Evolutionary conservation across 1,140 invertebrate species (phyloP), one percentile per base, ranked within the genome.

Genomic region (Leguminivora glycinivorella): DNA sequence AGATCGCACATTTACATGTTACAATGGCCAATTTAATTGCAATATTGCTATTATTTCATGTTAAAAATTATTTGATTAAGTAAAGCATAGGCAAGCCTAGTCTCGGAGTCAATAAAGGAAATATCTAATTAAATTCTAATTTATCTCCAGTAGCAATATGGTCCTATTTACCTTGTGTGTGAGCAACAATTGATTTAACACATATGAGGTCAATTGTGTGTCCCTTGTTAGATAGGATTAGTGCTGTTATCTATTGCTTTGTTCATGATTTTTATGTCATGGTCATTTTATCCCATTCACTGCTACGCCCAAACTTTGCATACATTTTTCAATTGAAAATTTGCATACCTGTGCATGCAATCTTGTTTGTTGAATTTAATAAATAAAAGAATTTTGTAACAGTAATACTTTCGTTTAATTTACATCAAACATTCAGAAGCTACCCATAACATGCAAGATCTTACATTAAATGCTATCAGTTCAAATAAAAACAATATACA

Each of bases 401-500:
- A 52, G 10, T 52, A 52, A 31, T 56, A 52, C 12, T 66, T 25
- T 31, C 38, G 22, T 56, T 34, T 38, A 68, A 68, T 40, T 29
- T 22, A 52, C 19, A 52, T 52, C 47, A 19, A 56, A 43, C 56
- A 25, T 22, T 14, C 52, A 52, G 10, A 24, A 66, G n/a, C 26
- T 67, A 58, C 40, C 70, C 52, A 10, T 24, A 43, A n/a, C 40
- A 67, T 71, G 26, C 56, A 75, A 56, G 69, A 67, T 70, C 31
- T 29, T 68, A 38, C 31, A 60, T 73, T 26, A 68, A 58, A 72
- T 70, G 78, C 52, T 77, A 73, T 82, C 82, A 81, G 1, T 7
- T 70, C 74, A 26, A 19, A 19, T 7, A 52, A 40, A 40, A 4
- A 40, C 38, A 40, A 40, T 40, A 10, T 34, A 34, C 6, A 9